Conservation (phyloP, 2,113 vertebrate genomes). For the Esox niger region DNA sequence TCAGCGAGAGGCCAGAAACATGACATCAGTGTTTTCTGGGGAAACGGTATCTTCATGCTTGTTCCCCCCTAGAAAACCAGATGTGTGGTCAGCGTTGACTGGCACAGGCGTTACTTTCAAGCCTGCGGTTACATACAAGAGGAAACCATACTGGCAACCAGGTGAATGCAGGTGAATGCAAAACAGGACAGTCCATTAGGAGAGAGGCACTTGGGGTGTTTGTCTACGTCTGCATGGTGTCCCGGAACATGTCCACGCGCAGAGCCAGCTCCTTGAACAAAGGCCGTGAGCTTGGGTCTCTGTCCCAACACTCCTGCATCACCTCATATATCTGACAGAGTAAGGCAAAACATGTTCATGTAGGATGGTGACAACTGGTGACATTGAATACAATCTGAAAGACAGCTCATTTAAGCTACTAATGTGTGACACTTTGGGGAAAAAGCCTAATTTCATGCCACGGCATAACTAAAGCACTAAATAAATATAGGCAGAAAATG, state of each 20-base stretch:
- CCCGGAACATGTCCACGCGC: slow-evolving; percentile 84
- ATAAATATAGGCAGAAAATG: background rate
- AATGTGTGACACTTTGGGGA: no score
- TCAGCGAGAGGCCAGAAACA: no score
- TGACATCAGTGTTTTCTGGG: no score
- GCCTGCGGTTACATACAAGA: background rate
- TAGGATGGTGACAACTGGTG: background rate
- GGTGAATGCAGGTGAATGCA: slow-evolving; percentile 9
- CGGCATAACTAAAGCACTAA: background rate
- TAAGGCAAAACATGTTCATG: background rate
- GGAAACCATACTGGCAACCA: background rate
- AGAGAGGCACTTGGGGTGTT: slow-evolving; percentile 46
- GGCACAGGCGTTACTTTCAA: slow-evolving; percentile 25
- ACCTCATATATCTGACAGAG: slow-evolving; percentile 80
- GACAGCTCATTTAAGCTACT: no score
- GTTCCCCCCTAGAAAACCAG: no score
- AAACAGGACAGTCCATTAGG: slow-evolving; percentile 26
- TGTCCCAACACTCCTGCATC: slow-evolving; percentile 95
- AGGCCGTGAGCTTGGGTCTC: slow-evolving; percentile 77
- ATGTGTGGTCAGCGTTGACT: no score
- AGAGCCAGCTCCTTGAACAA: slow-evolving; percentile 83
- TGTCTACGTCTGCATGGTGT: slow-evolving; percentile 70
- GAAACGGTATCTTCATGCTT: no score
- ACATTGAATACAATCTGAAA: no score
- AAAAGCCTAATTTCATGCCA: background rate